phyloP scores from a whole-genome alignment of 2,888 invertebrate genomes.

The Orchestes rusci region DNA sequence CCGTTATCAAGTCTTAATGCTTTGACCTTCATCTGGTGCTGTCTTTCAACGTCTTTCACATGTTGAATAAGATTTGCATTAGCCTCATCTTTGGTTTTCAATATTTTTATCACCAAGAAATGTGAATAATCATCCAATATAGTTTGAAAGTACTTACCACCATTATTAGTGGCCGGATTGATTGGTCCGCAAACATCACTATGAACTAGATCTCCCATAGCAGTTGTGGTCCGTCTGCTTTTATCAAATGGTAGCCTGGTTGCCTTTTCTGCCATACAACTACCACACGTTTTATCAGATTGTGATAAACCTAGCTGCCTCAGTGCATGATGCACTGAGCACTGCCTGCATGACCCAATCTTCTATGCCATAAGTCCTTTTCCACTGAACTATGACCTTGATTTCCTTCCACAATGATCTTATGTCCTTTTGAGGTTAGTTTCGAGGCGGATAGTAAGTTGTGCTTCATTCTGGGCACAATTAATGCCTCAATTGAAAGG shows the following conservation, averaged over 20 bases:
- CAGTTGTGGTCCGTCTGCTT: not conserved
- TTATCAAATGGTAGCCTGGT: constrained; percentile 2
- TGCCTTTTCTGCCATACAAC: constrained; percentile 6
- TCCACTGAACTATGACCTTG: no score
- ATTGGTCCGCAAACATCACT: constrained; percentile 12
- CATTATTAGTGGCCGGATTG: no score
- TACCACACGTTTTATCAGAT: constrained; percentile 1
- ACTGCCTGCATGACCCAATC: constrained; percentile 7
- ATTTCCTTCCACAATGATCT: no score
- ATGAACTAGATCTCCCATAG: constrained; percentile 13
- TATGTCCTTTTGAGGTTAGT: no score
- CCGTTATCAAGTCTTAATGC: constrained; percentile 9
- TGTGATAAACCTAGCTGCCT: constrained; percentile 4
- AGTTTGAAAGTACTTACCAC: no score
- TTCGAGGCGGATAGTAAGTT: no score
- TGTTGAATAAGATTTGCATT: not conserved
- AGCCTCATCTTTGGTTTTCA: constrained; percentile 8
- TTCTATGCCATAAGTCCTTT: no score
- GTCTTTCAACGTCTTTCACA: constrained; percentile 2
- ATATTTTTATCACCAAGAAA: constrained; percentile 11
- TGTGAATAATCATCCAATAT: constrained; percentile 15
- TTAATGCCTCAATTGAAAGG: no score
- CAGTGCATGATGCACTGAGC: constrained; percentile 1
- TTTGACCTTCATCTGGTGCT: constrained; percentile 8
- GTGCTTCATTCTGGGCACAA: no score